phyloP scores from a whole-genome alignment of 2,113 vertebrate genomes.

The Cynopterus brachyotis region DNA sequence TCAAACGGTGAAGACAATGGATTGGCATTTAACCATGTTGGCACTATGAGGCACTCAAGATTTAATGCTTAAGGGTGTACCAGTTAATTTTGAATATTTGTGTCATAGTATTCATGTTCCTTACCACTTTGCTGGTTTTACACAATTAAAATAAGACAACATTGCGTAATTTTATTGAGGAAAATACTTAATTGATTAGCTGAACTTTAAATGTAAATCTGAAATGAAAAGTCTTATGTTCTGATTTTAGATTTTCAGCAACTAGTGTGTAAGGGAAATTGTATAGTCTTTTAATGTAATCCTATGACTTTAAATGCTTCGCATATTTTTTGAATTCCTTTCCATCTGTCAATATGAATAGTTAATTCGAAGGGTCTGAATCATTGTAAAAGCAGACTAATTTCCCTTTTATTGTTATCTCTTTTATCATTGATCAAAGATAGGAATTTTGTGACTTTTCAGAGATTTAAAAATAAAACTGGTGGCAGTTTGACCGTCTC shows the following conservation, averaged over 20 bases:
- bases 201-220: constrained; percentile 5
- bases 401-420: not conserved
- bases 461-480: constrained; percentile 16
- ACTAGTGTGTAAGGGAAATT: not conserved
- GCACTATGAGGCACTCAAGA: not conserved
- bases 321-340: not conserved
- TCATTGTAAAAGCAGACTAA: not conserved
- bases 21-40: constrained; percentile 13
- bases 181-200: not conserved
- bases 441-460: not conserved
- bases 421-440: not conserved
- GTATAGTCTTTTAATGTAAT: not conserved
- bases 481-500: not conserved
- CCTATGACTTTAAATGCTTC: not conserved
- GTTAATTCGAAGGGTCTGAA: not conserved
- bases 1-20: not conserved
- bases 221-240: not conserved
- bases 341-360: not conserved
- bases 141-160: not conserved
- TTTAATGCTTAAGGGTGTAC: not conserved
- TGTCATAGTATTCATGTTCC: not conserved
- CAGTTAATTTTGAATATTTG: constrained; percentile 2
- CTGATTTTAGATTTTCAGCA: not conserved
- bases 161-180: not conserved
- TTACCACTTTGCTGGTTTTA: not conserved